Percentiles rank a stretch among this genome's conserved stretches.
These are phyloP conservation scores for Orthosia cruda DNA, from an alignment of 2,888 invertebrate genomes.

Conservation along the genomic window DNA sequence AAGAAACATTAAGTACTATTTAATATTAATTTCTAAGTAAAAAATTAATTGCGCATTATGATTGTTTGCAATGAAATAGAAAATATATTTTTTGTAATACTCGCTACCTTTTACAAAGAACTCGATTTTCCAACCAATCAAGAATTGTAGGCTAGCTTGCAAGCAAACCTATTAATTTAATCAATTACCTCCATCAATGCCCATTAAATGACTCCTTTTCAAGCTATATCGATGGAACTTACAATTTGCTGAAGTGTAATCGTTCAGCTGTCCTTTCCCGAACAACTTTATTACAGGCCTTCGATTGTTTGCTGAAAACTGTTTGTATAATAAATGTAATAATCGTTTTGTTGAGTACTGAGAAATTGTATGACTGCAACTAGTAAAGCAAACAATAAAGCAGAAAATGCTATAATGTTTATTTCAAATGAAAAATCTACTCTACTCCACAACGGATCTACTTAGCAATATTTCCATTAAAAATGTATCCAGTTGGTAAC, in stretches of 20 bases:
- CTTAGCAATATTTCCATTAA: background rate
- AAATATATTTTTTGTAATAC: background rate
- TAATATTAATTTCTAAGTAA: constrained; percentile 1
- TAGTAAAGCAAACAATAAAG: background rate
- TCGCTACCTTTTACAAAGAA: constrained; percentile 9
- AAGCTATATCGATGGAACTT: constrained; percentile 22
- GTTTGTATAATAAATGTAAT: constrained; percentile 4
- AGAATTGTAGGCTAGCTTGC: constrained; percentile 38
- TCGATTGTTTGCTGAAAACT: constrained; percentile 27
- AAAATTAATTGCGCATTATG: background rate
- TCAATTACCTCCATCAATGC: constrained; percentile 45
- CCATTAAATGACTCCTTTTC: constrained; percentile 35
- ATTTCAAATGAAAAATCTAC: background rate
- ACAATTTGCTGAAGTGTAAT: constrained; percentile 36
- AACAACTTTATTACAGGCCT: constrained; percentile 24
- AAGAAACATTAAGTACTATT: background rate
- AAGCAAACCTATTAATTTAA: constrained; percentile 50
- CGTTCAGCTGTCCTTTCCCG: constrained; percentile 57
- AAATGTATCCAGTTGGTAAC: constrained; percentile 7
- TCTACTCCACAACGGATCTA: too few species aligned
- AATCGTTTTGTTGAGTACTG: constrained; percentile 6
- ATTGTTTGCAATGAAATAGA: constrained; percentile 10
- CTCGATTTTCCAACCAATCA: constrained; percentile 11
- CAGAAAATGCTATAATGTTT: background rate
- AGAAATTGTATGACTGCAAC: constrained; percentile 3